Percentiles rank a stretch among this genome's conserved stretches.
phyloP scores from a whole-genome alignment of 2,797 vertebrate species.

The Rallus crepitans region DNA sequence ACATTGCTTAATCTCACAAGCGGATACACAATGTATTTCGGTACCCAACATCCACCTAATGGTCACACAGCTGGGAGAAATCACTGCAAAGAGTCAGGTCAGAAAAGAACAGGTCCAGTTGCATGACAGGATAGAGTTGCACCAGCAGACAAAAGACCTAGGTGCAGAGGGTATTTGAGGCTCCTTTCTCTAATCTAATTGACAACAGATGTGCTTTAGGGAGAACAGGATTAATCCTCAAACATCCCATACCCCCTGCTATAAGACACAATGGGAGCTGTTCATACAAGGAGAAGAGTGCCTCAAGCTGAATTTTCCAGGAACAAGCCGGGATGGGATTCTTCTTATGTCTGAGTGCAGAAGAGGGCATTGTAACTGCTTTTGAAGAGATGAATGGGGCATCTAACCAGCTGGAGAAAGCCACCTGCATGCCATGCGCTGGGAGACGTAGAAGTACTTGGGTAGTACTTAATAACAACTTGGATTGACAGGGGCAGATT shows the following conservation, averaged over 20 bases:
- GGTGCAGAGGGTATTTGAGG: background rate
- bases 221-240: constrained; percentile 15
- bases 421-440: constrained; percentile 20
- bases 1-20: background rate
- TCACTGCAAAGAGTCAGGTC: background rate
- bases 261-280: background rate
- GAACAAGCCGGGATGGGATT: background rate
- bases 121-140: background rate
- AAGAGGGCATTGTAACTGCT: constrained; percentile 38
- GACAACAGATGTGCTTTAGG: constrained; percentile 27
- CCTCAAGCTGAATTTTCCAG: constrained; percentile 34
- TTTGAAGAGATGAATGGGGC: constrained; percentile 47
- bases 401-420: constrained; percentile 55
- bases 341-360: constrained; percentile 12
- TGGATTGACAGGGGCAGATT: constrained; percentile 28
- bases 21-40: background rate
- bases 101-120: background rate
- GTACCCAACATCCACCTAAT: background rate
- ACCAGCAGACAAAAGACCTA: background rate
- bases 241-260: background rate
- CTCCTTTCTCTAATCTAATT: constrained; percentile 20
- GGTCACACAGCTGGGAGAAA: background rate
- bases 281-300: constrained; percentile 7
- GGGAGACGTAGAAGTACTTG: background rate
- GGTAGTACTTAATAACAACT: background rate